Evolutionary conservation across 1,140 invertebrate genomes (phyloP), one percentile per base, ranked within the genome.

Genomic region (Magallana ariakensis): DNA sequence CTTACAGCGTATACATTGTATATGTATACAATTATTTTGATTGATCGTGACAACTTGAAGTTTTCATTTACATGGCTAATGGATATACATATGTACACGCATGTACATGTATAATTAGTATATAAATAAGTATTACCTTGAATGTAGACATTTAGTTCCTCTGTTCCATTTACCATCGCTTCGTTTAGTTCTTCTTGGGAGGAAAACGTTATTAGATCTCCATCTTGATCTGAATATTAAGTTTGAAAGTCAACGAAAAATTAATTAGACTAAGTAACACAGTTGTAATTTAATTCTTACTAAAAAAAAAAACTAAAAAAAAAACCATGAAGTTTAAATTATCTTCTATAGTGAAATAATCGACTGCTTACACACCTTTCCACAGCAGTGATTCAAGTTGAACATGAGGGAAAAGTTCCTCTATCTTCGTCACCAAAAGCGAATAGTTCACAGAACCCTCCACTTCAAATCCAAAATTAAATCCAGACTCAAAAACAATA

Each of bases 141-240:
- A 26, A 46, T 75, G 33, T 75, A 26, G 1, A 75, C 33, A 75
- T 46, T 33, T 0, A 75, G 66, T 7, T 75, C 66, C 22, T 75
- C 7, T 75, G 26, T 33, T 75, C 26, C 33, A 33, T 26, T 26
- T 9, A 26, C 13, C 0, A 75, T 13, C 10, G 66, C 66, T 75
- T 75, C 66, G 11, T 75, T 46, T 13, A 75, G 66, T 26, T 75
- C 66, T 26, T 75, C 66, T 26, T 75, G 66, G 26, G 66, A 75
- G 6, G 66, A 75, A 75, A 75, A 22, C 66, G 66, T 75, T 5
- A 75, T 75, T 1, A 33, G 13, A 75, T 75, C 66, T 26, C 66
- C 66, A 75, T 75, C 66, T 10, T 13, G 4, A 22, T 75, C 66
- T 75, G 66, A 2, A 75, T 33, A 26, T 26, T 33, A 13, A 11